Evolutionary conservation across 2,888 invertebrate genomes (phyloP).

Genomic region (Nomada fabriciana): DNA sequence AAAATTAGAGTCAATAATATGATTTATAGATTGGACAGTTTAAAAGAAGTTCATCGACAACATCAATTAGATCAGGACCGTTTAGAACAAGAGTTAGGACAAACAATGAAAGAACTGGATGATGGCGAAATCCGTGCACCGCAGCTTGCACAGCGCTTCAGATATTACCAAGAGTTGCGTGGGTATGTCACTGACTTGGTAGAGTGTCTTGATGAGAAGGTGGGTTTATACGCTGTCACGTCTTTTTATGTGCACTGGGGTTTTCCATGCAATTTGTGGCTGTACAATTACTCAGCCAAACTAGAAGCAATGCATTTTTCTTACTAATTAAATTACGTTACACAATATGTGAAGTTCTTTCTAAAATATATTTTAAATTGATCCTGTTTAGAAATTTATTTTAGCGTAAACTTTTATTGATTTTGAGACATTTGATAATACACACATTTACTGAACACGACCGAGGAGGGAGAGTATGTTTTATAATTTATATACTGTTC

Average conservation of each 20-base stretch:
- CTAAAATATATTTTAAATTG: conserved; percentile 9
- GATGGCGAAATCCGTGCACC: conserved; percentile 87
- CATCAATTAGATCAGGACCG: conserved; percentile 86
- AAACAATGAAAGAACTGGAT: conserved; percentile 85
- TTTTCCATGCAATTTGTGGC: conserved; percentile 73
- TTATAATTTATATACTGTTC: neutral
- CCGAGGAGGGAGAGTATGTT: neutral
- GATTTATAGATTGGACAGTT: conserved; percentile 85
- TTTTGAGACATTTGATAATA: neutral
- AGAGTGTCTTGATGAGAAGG: conserved; percentile 99
- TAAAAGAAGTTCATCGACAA: conserved; percentile 87
- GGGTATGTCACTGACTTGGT: conserved; percentile 98
- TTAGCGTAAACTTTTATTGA: too few relatives aligned
- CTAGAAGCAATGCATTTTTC: conserved; percentile 61
- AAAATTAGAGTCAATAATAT: conserved; percentile 23
- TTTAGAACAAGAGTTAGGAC: conserved; percentile 83
- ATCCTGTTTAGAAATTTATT: neutral
- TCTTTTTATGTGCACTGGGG: conserved; percentile 78
- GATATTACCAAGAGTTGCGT: conserved; percentile 97
- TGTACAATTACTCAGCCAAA: conserved; percentile 62
- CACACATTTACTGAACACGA: neutral
- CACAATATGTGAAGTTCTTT: neutral
- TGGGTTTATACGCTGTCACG: conserved; percentile 85
- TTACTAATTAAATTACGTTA: conserved; percentile 21
- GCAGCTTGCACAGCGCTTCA: conserved; percentile 92